Evolutionary conservation across 1,140 invertebrate species (phyloP).

Genomic region (Drosophila malerkotliana): DNA sequence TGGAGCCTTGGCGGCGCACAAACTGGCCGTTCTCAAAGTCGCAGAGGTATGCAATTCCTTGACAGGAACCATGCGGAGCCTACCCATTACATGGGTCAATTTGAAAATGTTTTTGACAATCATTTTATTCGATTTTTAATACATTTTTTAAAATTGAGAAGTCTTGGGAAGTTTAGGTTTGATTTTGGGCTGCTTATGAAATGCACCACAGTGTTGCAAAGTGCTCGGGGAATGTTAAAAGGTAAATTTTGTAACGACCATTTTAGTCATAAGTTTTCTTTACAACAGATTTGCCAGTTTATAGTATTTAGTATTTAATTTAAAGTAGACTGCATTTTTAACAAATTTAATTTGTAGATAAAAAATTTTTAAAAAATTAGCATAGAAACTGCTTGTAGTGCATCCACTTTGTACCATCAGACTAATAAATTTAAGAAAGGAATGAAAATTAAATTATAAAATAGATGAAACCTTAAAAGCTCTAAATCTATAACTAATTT

Average conservation of each 20-base stretch:
- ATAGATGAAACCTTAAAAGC: no score
- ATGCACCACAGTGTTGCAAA: conserved; percentile 58
- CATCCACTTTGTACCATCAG: no score
- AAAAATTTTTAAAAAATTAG: no score
- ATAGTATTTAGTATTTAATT: no score
- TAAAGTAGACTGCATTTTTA: no score
- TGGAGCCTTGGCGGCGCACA: neutral
- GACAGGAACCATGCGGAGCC: conserved; percentile 26
- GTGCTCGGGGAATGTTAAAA: conserved; percentile 2
- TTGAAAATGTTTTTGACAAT: conserved; percentile 55
- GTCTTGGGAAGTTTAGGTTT: conserved; percentile 3
- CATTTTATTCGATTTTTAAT: conserved; percentile 51
- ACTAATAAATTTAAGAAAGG: no score
- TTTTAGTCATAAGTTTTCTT: neutral
- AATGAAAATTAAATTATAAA: no score
- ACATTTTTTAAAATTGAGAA: conserved; percentile 40
- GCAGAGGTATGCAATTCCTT: conserved; percentile 23
- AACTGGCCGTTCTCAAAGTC: neutral
- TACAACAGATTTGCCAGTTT: no score
- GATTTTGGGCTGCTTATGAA: conserved; percentile 51
- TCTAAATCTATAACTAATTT: no score
- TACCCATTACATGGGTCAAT: conserved; percentile 37
- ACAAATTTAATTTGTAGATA: no score
- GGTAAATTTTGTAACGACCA: neutral
- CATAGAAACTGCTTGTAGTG: no score